A percentile compares a stretch with the other conserved stretches of the same genome.
Evolutionary conservation across 1,140 invertebrate genomes (phyloP).

Genomic region (Hesperophylax magnus): DNA sequence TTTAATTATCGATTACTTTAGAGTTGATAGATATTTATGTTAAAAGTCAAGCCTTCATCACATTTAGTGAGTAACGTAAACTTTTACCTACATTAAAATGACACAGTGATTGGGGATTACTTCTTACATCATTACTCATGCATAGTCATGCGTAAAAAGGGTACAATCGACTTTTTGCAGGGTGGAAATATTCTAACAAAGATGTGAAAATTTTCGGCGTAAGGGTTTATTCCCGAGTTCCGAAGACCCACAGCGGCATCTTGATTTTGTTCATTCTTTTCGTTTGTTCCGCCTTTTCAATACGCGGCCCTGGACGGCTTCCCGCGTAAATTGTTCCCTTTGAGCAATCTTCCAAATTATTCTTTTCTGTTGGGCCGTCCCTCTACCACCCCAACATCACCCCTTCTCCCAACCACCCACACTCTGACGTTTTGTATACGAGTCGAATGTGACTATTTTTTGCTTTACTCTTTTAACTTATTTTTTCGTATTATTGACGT

Average conservation of each 20-base stretch:
- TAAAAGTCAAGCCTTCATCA: too few relatives aligned
- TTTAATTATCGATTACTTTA: too few relatives aligned
- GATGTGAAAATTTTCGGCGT: too few relatives aligned
- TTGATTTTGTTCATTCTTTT: constrained; percentile 51
- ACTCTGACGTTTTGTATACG: constrained; percentile 24
- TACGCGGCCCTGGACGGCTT: constrained; percentile 49
- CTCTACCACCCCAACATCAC: constrained; percentile 34
- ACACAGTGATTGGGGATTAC: neutral
- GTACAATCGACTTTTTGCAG: too few relatives aligned
- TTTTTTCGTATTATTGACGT: too few relatives aligned
- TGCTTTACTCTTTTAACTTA: too few relatives aligned
- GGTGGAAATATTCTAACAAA: too few relatives aligned
- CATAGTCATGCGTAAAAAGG: too few relatives aligned
- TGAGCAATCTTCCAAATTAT: constrained; percentile 62
- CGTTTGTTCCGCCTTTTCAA: constrained; percentile 51
- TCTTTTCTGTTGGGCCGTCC: constrained; percentile 60
- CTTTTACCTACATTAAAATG: too few relatives aligned
- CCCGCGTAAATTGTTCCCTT: constrained; percentile 63
- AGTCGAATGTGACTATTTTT: constrained; percentile 33
- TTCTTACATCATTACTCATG: too few relatives aligned
- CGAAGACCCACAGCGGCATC: constrained; percentile 46
- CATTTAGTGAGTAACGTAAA: too few relatives aligned
- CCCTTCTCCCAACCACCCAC: neutral
- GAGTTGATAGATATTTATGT: too few relatives aligned
- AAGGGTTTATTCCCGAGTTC: neutral